Conservation (phyloP, 2,113 vertebrate genomes). For the Coryphaenoides rupestris region DNA sequence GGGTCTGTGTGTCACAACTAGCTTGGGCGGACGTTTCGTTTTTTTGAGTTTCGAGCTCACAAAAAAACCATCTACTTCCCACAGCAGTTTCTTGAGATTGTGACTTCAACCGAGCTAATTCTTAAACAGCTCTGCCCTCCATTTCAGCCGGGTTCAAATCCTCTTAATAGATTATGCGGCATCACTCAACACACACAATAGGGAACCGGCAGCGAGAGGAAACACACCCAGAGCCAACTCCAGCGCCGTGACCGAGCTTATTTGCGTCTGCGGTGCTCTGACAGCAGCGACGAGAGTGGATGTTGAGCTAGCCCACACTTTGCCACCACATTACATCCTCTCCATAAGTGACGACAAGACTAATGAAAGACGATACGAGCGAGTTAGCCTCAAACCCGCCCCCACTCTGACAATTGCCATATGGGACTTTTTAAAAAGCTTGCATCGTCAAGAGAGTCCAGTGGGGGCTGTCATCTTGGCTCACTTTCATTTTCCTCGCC, state of each 20-base stretch:
- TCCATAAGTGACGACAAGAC: conserved; percentile 47
- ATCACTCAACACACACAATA: conserved; percentile 45
- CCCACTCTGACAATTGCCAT: conserved; percentile 42
- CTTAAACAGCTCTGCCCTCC: conserved; percentile 29
- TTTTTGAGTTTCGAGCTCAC: no score
- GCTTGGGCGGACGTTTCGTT: no score
- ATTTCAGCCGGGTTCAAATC: conserved; percentile 48
- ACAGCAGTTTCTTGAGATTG: no score
- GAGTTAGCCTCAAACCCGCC: conserved; percentile 35
- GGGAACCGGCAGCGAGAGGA: background rate
- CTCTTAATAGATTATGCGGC: conserved; percentile 51
- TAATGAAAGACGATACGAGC: conserved; percentile 45
- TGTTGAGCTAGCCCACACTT: conserved; percentile 43
- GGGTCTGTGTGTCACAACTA: no score
- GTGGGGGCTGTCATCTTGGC: conserved; percentile 45
- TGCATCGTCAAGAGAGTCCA: conserved; percentile 31
- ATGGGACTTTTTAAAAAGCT: conserved; percentile 51
- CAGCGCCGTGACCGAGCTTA: conserved; percentile 43
- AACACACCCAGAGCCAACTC: conserved; percentile 23
- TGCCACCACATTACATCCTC: conserved; percentile 48
- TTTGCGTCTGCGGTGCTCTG: conserved; percentile 45
- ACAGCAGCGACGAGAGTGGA: conserved; percentile 30
- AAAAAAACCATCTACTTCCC: no score
- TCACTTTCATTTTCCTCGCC: conserved; percentile 42
- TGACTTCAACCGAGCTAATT: conserved; percentile 31